Conservation (phyloP, 2,888 invertebrate genomes). For the Hermaeophaga mercurialis region DNA sequence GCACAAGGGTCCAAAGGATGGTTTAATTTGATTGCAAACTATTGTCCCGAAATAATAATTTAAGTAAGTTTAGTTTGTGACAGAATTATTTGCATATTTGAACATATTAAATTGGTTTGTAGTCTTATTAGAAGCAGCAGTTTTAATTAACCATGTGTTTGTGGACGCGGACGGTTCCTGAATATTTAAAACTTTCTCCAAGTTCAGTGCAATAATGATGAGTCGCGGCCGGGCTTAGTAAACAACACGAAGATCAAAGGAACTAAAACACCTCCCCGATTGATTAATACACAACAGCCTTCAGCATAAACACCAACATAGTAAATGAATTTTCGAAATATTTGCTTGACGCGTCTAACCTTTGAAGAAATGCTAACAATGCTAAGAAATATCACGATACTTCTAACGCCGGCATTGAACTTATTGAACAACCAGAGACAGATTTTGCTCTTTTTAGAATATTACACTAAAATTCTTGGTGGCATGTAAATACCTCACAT, state of each 20-base stretch:
- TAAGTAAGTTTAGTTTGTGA: constrained; percentile 9
- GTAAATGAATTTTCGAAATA: constrained; percentile 17
- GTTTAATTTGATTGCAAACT: constrained; percentile 6
- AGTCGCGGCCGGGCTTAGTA: constrained; percentile 39
- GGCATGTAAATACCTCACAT: no score
- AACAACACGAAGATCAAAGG: constrained; percentile 52
- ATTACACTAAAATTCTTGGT: no score
- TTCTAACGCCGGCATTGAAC: no score
- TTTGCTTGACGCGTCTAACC: no score
- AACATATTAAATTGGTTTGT: constrained; percentile 29
- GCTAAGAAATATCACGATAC: no score
- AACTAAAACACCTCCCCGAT: constrained; percentile 44
- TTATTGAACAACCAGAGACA: no score
- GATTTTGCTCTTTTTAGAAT: no score
- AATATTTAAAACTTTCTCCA: constrained; percentile 54
- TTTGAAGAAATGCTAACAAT: no score
- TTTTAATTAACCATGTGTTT: constrained; percentile 53
- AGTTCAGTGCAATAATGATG: constrained; percentile 43
- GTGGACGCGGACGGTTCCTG: constrained; percentile 46
- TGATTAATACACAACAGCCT: constrained; percentile 48
- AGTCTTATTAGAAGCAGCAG: constrained; percentile 33
- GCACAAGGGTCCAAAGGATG: no score
- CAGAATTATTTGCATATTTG: constrained; percentile 24
- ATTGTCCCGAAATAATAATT: constrained; percentile 16
- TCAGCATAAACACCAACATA: constrained; percentile 17